Evolutionary conservation across 2,797 vertebrate species (phyloP).

Genomic region (Tiaroga cobitis): DNA sequence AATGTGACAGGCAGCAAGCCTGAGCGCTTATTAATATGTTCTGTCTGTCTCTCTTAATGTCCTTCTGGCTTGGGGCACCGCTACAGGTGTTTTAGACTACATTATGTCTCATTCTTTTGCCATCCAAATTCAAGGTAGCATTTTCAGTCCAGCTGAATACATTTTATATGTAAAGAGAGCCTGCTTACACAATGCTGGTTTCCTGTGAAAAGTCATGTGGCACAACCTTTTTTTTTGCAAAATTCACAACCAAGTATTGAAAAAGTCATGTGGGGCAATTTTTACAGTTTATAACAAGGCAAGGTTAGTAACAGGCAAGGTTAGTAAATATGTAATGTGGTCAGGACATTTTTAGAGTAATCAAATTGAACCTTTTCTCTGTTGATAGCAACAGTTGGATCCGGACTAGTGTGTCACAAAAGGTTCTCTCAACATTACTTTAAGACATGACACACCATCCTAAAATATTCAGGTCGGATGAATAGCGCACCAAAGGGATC

Average conservation of each 20-base stretch:
- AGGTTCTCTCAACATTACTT: slow-evolving; percentile 28
- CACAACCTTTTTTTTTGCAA: not conserved
- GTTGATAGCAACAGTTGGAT: slow-evolving; percentile 7
- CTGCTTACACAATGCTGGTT: not conserved
- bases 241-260: not conserved
- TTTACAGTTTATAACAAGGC: not conserved
- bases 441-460: not conserved
- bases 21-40: slow-evolving; percentile 63
- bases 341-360: not conserved
- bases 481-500: slow-evolving; percentile 39
- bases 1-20: slow-evolving; percentile 61
- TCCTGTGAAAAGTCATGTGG: not conserved
- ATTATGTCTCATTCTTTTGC: slow-evolving; percentile 15
- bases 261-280: not conserved
- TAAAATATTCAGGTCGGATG: slow-evolving; percentile 47
- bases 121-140: slow-evolving; percentile 17
- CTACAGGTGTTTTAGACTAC: slow-evolving; percentile 43
- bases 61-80: slow-evolving; percentile 35
- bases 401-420: not conserved
- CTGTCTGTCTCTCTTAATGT: slow-evolving; percentile 62
- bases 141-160: slow-evolving; percentile 26
- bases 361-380: not conserved
- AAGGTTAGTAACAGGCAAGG: not conserved
- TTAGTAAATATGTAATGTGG: not conserved
- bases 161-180: not conserved